phyloP scores from a whole-genome alignment of 2,113 vertebrate genomes.

The Colinus virginianus region DNA sequence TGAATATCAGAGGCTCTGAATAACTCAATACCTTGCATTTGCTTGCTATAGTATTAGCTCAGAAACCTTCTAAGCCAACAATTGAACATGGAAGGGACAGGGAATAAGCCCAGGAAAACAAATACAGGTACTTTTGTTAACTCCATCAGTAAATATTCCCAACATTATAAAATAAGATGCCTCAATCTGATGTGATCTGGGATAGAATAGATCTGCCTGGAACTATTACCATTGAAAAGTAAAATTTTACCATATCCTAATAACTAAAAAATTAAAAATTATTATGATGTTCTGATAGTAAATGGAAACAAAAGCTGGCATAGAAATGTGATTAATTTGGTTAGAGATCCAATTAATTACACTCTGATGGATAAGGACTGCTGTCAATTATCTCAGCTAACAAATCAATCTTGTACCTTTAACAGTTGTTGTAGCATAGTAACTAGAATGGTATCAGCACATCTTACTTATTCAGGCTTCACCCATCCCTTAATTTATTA shows the following conservation, averaged over 20 bases:
- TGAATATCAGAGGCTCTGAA: not conserved
- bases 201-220: not conserved
- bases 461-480: not conserved
- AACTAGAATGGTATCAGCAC: not conserved
- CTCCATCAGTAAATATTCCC: not conserved
- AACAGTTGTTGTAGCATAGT: not conserved
- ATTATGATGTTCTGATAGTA: not conserved
- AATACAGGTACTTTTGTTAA: not conserved
- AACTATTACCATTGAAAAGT: not conserved
- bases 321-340: conserved; percentile 31
- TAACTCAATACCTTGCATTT: not conserved
- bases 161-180: not conserved
- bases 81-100: not conserved
- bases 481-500: not conserved
- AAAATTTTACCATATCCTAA: not conserved
- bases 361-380: conserved; percentile 6
- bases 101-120: not conserved
- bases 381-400: conserved; percentile 51
- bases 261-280: conserved; percentile 10
- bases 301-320: conserved; percentile 11
- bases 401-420: not conserved
- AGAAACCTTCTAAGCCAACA: not conserved
- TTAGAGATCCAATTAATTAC: conserved; percentile 28
- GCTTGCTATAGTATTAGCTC: not conserved
- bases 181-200: not conserved